Conservation (phyloP, 2,797 vertebrate species). For the Centroberyx gerrardi region DNA sequence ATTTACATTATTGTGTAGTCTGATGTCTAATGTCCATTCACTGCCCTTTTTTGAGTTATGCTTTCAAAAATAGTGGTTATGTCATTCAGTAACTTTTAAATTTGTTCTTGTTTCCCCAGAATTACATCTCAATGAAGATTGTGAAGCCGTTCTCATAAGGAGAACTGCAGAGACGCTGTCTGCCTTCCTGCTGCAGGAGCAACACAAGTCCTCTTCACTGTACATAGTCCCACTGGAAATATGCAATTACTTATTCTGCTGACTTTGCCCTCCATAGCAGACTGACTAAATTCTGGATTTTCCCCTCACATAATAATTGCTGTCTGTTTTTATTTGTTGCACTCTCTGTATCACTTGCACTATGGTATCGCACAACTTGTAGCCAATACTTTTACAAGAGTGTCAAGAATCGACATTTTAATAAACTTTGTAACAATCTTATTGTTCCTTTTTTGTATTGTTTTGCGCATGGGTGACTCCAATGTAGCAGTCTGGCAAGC, state of each 20-base stretch:
- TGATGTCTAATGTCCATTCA: not conserved
- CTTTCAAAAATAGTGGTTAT: not conserved
- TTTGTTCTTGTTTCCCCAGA: slow-evolving; percentile 68
- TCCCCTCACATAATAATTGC: slow-evolving; percentile 1
- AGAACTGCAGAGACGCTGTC: not conserved
- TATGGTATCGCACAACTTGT: slow-evolving; percentile 13
- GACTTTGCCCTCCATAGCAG: slow-evolving; percentile 4
- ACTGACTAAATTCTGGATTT: slow-evolving; percentile 9
- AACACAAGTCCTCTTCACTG: slow-evolving; percentile 10
- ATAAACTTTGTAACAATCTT: slow-evolving; percentile 19
- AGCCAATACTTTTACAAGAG: slow-evolving; percentile 13
- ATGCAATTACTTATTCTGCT: slow-evolving; percentile 24
- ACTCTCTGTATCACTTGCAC: slow-evolving; percentile 33
- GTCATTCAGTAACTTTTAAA: slow-evolving; percentile 9
- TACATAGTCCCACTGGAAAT: slow-evolving; percentile 15
- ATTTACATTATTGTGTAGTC: not conserved
- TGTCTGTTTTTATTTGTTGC: slow-evolving; percentile 34
- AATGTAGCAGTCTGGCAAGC: not conserved
- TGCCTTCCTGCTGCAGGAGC: slow-evolving; percentile 5
- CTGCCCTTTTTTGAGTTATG: not conserved
- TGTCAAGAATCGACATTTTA: slow-evolving; percentile 27
- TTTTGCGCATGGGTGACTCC: not conserved
- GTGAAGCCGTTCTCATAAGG: slow-evolving; percentile 81
- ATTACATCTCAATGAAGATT: slow-evolving; percentile 90
- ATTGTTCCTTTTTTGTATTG: not conserved